Base-by-base conservation (phyloP, 1,140 invertebrate species). In the Neoseiulus cucumeris region DNA sequence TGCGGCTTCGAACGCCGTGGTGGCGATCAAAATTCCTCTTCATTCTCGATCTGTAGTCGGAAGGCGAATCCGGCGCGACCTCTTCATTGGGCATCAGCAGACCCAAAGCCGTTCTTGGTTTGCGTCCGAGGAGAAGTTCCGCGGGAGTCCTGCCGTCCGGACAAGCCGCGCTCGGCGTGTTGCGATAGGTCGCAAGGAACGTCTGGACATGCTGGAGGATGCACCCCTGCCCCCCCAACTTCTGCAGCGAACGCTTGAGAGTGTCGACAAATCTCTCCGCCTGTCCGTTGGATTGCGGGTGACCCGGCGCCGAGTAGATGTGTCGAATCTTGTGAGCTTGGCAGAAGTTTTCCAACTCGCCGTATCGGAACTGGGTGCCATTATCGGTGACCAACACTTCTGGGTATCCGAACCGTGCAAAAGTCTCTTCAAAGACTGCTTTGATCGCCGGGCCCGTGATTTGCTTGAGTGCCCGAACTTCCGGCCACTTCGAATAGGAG, bases 401-500 rank as follows among this genome's bases (percentile, higher is more conserved):
- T 2, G 72, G 70, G 0, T 72, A 5, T 44, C 74, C 73, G 65
- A 66, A 65, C 20, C 41, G 18, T 22, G 69, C 17, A 45, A 72
- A 72, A 29, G 70, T 41, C 42, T 44, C 65, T 1, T 45, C 22
- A 33, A 72, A 42, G 0, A 45, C 28, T 14, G 59, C 29, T 1
- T 67, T 65, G 22, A 70, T 66, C n/a, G 68, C 44, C 39, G 30
- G 18, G 1, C 17, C 2, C 1, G 65, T 44, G 1, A 45, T 67
- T 2, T n/a, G 30, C 22, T 64, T 44, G 20, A 71, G 65, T 9
- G 41, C 25, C 22, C 68, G 64, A 29, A 76, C 84, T 70, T 83
- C 79, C 29, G 70, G 73, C 68, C 73, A 80, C 68, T 80, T 79
- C 5, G 74, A 75, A 67, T 72, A 73, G 1, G 76, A 72, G 66